Evolutionary conservation across 2,797 vertebrate genomes (phyloP), one percentile per base, ranked within the genome.

Genomic region (Gallinago stenura): DNA sequence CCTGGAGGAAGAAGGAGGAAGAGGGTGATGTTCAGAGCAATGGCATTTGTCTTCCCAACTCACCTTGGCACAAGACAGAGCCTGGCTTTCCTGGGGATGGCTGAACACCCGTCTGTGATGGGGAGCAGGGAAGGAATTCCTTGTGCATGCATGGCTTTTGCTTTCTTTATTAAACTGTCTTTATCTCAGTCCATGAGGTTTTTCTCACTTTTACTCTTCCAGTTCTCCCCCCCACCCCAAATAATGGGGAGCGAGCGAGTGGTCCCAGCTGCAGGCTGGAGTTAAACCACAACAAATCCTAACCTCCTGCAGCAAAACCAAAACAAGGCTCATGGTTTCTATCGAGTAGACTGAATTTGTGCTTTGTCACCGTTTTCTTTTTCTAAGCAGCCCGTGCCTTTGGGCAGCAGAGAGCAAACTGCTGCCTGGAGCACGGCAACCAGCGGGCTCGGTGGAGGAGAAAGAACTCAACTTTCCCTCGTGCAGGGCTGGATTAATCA

Each of bases 401-500:
- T 37, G 54, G 61, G 28, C 88, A 46, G 69, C 83, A 87, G 65
- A 14, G 35, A 58, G 50, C 11, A 15, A 37, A 21, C 48, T 61
- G 83, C 79, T 85, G 91, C 53, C 35, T 61, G 15, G 85, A 82
- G 41, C 31, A 25, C 88, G 62, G 46, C 64, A 39, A 24, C 19
- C 39, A 78, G 50, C 24, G 6, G 12, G 24, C 51, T 86, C 65
- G 58, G 43, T 85, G 64, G 58, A 53, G 89, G 62, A 66, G 64
- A 86, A 68, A 69, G 79, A 78, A 50, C 76, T 75, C 54, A 10
- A 45, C 80, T 73, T 58, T 65, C 35, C 69, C 64, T 61, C 39
- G 75, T n/a, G 78, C 64, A 45, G 86, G 57, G 35, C 62, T 97
- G 98, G 98, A 98, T 98, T 98, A 98, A 97, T 97, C 97, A 91